Evolutionary conservation across 1,140 invertebrate species (phyloP), one percentile per base, ranked within the genome.

Genomic region (Bombus sylvicola): DNA sequence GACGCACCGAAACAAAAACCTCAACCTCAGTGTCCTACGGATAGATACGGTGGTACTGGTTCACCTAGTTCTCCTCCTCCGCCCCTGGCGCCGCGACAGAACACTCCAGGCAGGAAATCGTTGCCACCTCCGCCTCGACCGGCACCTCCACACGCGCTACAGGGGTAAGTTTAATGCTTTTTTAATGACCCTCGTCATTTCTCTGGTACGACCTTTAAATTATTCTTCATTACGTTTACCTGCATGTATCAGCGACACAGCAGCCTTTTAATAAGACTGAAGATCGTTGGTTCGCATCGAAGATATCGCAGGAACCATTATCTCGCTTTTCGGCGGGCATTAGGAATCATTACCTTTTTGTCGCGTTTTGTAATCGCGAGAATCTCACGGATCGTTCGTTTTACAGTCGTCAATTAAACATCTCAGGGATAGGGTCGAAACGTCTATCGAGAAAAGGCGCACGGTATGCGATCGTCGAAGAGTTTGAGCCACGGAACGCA

Each of bases 41-140:
- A 94, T 5, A 88, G 90, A 85, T 91, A 88, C 83, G 62, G 28
- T n/a, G 80, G 87, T 43, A 74, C 85, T 2, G 86, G 76, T 37
- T 91, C 91, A 22, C 88, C 93, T 0, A 92, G 88, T 47, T 88
- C 94, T 25, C 91, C 94, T 10, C 94, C 94, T 1, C 94, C 94
- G 31, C 94, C 94, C 41, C 81, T 95, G 10, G 95, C 94, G 12
- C 95, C 95, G 6, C 90, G 95, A 25, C 92, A 93, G 39, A 93
- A 92, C 43, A 93, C 91, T 12, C 92, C 93, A 1, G 87, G 92
- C 0, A 93, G 93, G 28, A 95, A 95, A 72, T 94, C 94, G 1
- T 79, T 95, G 15, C 94, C 95, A 10, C 94, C 94, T 9, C 95
- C 95, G 34, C 95, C 95, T 0, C 91, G 94, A 86, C 95, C 95